Conservation (phyloP, 2,888 invertebrate species). For the Eupithecia centaureata region DNA sequence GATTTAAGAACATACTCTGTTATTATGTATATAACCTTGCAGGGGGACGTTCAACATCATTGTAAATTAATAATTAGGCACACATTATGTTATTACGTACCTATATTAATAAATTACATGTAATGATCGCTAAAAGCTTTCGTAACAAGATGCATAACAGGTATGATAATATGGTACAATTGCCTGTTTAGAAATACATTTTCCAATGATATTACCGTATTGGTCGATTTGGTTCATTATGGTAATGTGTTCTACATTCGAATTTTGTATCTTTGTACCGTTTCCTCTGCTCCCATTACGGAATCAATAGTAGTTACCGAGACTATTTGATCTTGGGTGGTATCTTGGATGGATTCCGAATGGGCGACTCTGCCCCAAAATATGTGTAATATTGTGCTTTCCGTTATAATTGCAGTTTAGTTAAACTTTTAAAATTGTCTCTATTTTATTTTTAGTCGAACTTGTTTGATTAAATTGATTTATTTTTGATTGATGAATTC, state of each 20-base stretch:
- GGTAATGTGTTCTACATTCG: conserved; percentile 54
- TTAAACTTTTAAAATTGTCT: neutral
- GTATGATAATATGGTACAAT: conserved; percentile 5
- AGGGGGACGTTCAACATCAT: conserved; percentile 33
- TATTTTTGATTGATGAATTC: neutral
- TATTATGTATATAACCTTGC: conserved; percentile 51
- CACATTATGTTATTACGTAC: conserved; percentile 33
- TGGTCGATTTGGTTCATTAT: conserved; percentile 47
- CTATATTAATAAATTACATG: conserved; percentile 12
- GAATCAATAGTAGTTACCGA: conserved; percentile 50
- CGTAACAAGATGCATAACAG: conserved; percentile 13
- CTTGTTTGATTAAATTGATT: neutral
- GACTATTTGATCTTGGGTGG: conserved; percentile 11
- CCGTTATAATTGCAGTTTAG: neutral
- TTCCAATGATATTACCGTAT: conserved; percentile 50
- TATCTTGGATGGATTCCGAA: conserved; percentile 15
- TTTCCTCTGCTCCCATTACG: conserved; percentile 55
- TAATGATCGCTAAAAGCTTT: conserved; percentile 38
- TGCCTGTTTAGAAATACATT: conserved; percentile 29
- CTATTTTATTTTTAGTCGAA: neutral
- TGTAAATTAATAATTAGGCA: conserved; percentile 25
- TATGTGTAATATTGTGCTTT: neutral
- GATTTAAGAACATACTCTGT: conserved; percentile 49
- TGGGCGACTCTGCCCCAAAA: neutral
- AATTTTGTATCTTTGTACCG: conserved; percentile 53